Base-by-base conservation (phyloP, 2,888 invertebrate species). In the Chrysotoxum bicinctum region DNA sequence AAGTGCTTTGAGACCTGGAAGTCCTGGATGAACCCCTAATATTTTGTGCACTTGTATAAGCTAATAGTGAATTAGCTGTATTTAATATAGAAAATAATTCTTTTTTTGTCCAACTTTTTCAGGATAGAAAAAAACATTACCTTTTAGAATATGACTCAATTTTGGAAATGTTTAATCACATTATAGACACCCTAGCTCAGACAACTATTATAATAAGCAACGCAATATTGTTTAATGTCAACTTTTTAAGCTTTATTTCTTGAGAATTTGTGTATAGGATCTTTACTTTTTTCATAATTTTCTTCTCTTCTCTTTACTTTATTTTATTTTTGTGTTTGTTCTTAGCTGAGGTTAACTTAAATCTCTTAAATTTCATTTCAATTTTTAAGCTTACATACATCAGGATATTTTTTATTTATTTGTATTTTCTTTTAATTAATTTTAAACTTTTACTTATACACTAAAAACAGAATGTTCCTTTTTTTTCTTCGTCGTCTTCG, bases 381-480 rank as follows among this genome's bases (percentile, higher is more conserved):
- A 66, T n/a, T 50, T 66, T 66, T 48, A 32, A 64, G 45, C 45
- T 30, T 35, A 35, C 4, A n/a, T 35, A 40, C 40, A 37, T 40
- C n/a, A 1, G 16, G 6, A 21, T 19, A 56, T 12, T 12, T 5
- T 43, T 45, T 19, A 26, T 35, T 62, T 10, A 16, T 35, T 40
- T 62, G 37, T 12, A 37, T 37, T 32, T 64, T 35, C 8, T 54
- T 66, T 69, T 14, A 12, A 40, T 50, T 76, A 69, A 21, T 54
- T 37, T 69, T 50, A 43, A 5, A 40, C 21, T 72, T 75, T 48
- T 45, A 72, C 80, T 85, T 84, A 84, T 66, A 54, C 45, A 60
- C 85, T 85, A 85, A 43, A 50, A 60, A 85, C 81, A 85, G 76
- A 85, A 81, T 85, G 85, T 85, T 68, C 50, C 48, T 72, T 32